Base-by-base conservation (phyloP, 2,113 vertebrate species). In the Chaetodon auriga region DNA sequence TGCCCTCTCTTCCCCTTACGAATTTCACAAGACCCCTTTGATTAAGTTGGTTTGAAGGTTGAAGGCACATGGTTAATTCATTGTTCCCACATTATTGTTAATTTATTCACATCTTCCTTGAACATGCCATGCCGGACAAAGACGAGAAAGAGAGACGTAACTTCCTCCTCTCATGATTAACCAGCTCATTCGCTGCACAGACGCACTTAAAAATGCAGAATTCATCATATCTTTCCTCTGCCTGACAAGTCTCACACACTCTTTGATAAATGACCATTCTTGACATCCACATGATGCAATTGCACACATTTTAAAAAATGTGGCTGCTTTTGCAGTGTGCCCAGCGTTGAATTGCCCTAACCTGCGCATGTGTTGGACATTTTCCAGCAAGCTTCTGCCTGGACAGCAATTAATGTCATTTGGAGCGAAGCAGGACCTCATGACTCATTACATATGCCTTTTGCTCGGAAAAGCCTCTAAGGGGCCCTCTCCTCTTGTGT, bases 381-480 rank as follows among this genome's bases (percentile, higher is more conserved):
- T 83, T 82, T 91, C 88, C 91, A 91, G 84, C 84, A 88, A 90
- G 81, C 90, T 77, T 91, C 88, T 92, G 92, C 86, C 85, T 89
- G 89, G 82, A 89, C 87, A 78, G 83, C 90, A 92, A 87, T 91
- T 92, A 91, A 89, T 87, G 89, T 87, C 79, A 90, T 93, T 90
- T 89, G 86, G 79, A 94, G 87, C 81, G 77, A 70, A 91, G 81
- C 78, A 68, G 69, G 87, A 83, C 83, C 79, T 82, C 38, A 58
- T 92, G 94, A 94, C 87, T 94, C 91, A 93, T 89, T 91, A 89
- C 87, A 73, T 91, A 75, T 91, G 92, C 89, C 79, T 91, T 87
- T 82, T 80, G 74, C 81, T 73, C 62, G 7, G 74, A 88, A 89
- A 90, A 90, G 79, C 88, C 91, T 90, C 84, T 21, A 3, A 91